Evolutionary conservation across 1,140 invertebrate species (phyloP), one percentile per base, ranked within the genome.

Genomic region (Zelostemma sp.): DNA sequence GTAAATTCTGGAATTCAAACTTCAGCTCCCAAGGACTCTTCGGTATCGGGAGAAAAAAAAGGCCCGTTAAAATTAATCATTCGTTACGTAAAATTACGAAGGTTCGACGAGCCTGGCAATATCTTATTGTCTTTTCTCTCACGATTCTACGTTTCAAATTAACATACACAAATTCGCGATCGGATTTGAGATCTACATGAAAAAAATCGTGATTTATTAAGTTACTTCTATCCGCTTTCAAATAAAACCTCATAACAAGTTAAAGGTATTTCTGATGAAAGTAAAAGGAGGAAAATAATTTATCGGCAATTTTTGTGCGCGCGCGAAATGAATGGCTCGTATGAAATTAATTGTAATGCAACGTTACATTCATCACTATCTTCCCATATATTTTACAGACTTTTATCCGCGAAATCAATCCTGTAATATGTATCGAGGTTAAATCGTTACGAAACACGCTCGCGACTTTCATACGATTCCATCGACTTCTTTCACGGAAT

Each of bases 61-160:
- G 2, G 5, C 33, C 11, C 33, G n/a, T 35, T n/a, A 35, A 35
- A 35, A 35, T 35, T n/a, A 35, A 35, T 28, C 25, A 28, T 28
- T n/a, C 25, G 25, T 28, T 19, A 5, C 53, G 41, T 51, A 57
- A 57, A 57, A 61, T 18, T 17, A 12, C 18, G 35, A 40, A 6
- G 21, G 18, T 58, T 59, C 51, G 59, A 63, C 51, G 38, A 59
- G 45, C 14, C 38, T 59, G 18, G n/a, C 11, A 9, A 5, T 17
- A 48, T 55, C 33, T 17, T 56, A 60, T 69, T 61, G 61, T 60
- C 28, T 53, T 54, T 48, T 31, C 47, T 71, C 58, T 62, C 57
- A 66, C 62, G 62, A 58, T 58, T 71, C 58, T 62, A 59, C 49
- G 47, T 60, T 71, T 71, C 63, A 56, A 50, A 33, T 12, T 55